Evolutionary conservation across 1,140 invertebrate species (phyloP).

Genomic region (Dinothrombium tinctorium): DNA sequence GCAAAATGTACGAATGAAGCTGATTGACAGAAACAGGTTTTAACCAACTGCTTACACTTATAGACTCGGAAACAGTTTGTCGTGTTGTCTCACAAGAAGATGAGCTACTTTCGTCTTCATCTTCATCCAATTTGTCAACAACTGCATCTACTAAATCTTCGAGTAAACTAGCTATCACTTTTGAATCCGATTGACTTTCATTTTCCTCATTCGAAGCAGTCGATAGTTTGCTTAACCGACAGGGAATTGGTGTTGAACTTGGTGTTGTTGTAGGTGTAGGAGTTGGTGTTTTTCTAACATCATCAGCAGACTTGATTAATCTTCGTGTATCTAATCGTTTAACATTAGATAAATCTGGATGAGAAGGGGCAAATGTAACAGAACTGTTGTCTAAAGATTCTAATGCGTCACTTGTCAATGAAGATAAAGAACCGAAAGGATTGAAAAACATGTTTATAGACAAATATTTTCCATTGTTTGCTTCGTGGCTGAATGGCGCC

Average conservation of each 20-base stretch:
- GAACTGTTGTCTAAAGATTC: neutral
- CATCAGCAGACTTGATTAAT: slow-evolving; percentile 3
- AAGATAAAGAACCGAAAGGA: slow-evolving; percentile 23
- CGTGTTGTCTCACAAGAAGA: neutral
- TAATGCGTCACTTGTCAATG: slow-evolving; percentile 12
- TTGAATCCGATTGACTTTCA: neutral
- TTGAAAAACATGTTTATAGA: slow-evolving; percentile 19
- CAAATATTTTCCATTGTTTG: slow-evolving; percentile 8
- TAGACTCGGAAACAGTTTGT: slow-evolving; percentile 12
- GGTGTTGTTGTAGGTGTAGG: slow-evolving; percentile 1
- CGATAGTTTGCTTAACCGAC: neutral
- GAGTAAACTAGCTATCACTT: slow-evolving; percentile 3
- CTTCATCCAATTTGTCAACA: neutral
- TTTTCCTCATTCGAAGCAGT: neutral
- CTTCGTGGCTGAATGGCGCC: slow-evolving; percentile 22
- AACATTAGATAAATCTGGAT: neutral
- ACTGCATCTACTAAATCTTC: slow-evolving; percentile 6
- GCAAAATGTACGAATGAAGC: slow-evolving; percentile 53
- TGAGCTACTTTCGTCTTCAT: neutral
- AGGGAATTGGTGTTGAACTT: slow-evolving; percentile 6
- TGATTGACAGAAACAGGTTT: slow-evolving; percentile 23
- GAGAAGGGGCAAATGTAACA: neutral
- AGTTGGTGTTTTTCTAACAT: neutral
- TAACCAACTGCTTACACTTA: neutral
- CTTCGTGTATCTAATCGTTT: neutral